These are phyloP conservation scores for Hoplias malabaricus DNA, from an alignment of 2,113 vertebrate species.

Conservation along the genomic window DNA sequence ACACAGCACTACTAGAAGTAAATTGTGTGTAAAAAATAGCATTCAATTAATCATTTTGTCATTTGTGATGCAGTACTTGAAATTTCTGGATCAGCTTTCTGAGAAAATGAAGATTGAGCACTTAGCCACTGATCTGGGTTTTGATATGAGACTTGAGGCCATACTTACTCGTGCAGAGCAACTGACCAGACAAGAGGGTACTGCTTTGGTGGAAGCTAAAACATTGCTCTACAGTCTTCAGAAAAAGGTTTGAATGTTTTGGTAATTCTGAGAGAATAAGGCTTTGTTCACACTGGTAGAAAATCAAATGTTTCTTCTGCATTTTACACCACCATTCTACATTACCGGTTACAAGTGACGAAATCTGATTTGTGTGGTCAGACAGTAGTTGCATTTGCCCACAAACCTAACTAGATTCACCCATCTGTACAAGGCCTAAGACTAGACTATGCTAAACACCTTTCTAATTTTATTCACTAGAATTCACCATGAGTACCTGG, in stretches of 20 bases:
- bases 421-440: no score
- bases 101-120: conserved; percentile 81
- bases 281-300: not conserved
- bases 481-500: no score
- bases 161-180: conserved; percentile 82
- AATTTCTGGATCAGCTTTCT: conserved; percentile 84
- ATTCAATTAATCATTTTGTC: not conserved
- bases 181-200: conserved; percentile 80
- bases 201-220: conserved; percentile 81
- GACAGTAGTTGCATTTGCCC: no score
- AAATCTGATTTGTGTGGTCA: no score
- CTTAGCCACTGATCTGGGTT: conserved; percentile 80
- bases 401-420: no score
- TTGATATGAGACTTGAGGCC: conserved; percentile 82
- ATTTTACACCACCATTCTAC: no score
- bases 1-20: no score
- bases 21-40: no score
- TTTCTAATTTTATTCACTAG: no score
- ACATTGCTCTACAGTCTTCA: conserved; percentile 78
- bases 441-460: no score
- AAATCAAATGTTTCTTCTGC: no score
- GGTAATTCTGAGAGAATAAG: not conserved
- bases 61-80: conserved; percentile 75
- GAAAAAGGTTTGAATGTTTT: conserved; percentile 78
- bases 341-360: no score